A percentile compares a stretch with the other conserved stretches of the same genome.
These are phyloP conservation scores for Trachelus iudaicus DNA, from an alignment of 2,888 invertebrate species.

Conservation along the genomic window DNA sequence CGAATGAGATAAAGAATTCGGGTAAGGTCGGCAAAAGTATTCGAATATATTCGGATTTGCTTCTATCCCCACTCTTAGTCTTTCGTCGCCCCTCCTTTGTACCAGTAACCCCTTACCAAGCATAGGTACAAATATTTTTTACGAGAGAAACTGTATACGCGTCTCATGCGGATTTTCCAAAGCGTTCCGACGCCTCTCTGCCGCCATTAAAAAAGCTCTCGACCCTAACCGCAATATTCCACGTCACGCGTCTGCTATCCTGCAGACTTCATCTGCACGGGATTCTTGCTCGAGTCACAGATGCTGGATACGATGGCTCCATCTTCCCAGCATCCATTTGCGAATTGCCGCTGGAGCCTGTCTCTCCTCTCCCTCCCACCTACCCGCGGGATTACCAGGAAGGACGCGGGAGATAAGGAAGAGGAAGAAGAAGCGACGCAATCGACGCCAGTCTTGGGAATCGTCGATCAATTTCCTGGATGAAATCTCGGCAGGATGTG, in stretches of 20 bases:
- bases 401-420: not conserved
- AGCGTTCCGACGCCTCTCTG: not conserved
- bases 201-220: not conserved
- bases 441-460: not conserved
- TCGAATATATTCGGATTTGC: not conserved
- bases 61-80: not conserved
- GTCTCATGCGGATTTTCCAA: not conserved
- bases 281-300: not conserved
- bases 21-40: not conserved
- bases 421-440: not conserved
- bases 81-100: not conserved
- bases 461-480: not conserved
- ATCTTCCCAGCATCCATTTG: not conserved
- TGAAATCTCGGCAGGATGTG: not conserved
- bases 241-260: not conserved
- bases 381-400: not conserved
- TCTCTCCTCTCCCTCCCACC: not conserved
- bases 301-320: not conserved
- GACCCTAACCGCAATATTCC: constrained; percentile 3
- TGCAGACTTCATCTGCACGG: not conserved
- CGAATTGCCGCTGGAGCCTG: not conserved
- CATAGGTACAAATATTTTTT: not conserved
- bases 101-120: not conserved
- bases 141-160: not conserved
- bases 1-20: not conserved